These are phyloP conservation scores for Puma concolor DNA, from an alignment of 2,113 vertebrate species.

Conservation along the genomic window DNA sequence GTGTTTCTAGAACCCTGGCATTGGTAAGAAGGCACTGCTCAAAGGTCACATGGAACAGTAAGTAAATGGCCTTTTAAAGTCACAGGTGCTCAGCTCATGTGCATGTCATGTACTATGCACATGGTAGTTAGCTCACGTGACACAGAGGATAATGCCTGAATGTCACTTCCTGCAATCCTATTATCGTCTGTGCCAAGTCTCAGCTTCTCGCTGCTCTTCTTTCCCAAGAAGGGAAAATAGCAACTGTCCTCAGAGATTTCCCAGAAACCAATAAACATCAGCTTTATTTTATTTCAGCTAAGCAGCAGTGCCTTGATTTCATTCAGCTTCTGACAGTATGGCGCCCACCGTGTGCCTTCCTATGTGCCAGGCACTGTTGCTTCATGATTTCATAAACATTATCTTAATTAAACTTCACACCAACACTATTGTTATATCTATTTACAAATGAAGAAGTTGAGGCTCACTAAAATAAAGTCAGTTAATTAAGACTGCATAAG, in stretches of 20 bases:
- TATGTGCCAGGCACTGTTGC: neutral
- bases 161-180: neutral
- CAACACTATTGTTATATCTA: neutral
- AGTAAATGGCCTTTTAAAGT: neutral
- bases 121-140: too few relatives aligned
- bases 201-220: neutral
- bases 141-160: neutral
- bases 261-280: neutral
- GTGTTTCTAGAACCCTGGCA: neutral
- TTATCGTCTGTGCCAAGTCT: neutral
- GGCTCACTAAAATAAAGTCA: neutral
- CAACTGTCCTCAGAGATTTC: neutral
- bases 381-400: neutral
- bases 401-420: conserved; percentile 16
- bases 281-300: neutral
- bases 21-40: neutral
- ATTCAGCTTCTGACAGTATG: neutral
- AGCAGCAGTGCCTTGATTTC: neutral
- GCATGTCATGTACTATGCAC: too few relatives aligned
- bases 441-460: neutral
- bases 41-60: neutral
- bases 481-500: neutral
- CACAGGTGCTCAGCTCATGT: neutral
- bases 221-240: neutral
- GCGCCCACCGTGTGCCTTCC: neutral